Evolutionary conservation across 2,888 invertebrate species (phyloP).

Genomic region (Oxytorus armatus): DNA sequence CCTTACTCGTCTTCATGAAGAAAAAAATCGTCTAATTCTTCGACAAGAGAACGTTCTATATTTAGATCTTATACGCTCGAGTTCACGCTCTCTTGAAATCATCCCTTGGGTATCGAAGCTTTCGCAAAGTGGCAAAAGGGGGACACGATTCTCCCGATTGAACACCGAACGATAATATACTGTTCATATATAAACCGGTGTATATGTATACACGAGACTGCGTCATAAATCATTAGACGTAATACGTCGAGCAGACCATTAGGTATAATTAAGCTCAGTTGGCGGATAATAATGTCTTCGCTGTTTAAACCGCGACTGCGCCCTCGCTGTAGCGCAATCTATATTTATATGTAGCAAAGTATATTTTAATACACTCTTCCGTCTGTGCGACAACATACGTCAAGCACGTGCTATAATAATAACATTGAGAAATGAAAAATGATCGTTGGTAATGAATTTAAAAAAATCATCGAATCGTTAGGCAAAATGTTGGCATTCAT

Average conservation of each 20-base stretch:
- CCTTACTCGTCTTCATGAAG: neutral
- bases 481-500: slow-evolving; percentile 41
- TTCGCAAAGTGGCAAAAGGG: slow-evolving; percentile 35
- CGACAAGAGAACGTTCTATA: slow-evolving; percentile 27
- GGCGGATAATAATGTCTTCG: slow-evolving; percentile 56
- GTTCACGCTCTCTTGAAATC: slow-evolving; percentile 45
- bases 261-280: slow-evolving; percentile 65
- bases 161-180: slow-evolving; percentile 54
- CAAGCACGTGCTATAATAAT: slow-evolving; percentile 54
- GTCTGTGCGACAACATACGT: slow-evolving; percentile 46
- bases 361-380: slow-evolving; percentile 57
- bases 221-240: slow-evolving; percentile 63
- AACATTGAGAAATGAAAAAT: slow-evolving; percentile 52
- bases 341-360: slow-evolving; percentile 67
- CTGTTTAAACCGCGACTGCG: slow-evolving; percentile 50
- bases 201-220: slow-evolving; percentile 22
- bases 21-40: slow-evolving; percentile 8
- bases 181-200: neutral
- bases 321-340: slow-evolving; percentile 53
- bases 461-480: slow-evolving; percentile 59
- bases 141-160: slow-evolving; percentile 30
- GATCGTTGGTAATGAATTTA: slow-evolving; percentile 43
- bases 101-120: slow-evolving; percentile 36
- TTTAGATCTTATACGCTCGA: slow-evolving; percentile 40
- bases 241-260: slow-evolving; percentile 65